Conservation (phyloP, 2,797 vertebrate species). For the Bucorvus abyssinicus region DNA sequence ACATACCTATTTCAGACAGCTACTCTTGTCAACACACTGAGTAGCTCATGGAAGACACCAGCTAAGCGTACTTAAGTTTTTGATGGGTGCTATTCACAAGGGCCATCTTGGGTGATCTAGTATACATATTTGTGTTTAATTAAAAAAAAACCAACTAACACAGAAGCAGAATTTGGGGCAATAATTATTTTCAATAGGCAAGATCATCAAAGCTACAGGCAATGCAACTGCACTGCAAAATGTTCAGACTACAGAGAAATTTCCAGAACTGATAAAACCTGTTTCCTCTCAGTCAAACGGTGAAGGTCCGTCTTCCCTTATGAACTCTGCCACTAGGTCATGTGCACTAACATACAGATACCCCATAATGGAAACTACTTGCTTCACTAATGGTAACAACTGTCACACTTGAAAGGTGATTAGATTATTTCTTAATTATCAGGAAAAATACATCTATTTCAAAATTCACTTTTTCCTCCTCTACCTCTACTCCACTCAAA, state of each 20-base stretch:
- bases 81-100: neutral
- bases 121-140: neutral
- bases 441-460: neutral
- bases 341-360: neutral
- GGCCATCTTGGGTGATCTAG: neutral
- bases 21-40: neutral
- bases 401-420: neutral
- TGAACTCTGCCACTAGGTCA: neutral
- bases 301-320: neutral
- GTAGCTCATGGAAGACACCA: neutral
- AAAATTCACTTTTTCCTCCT: neutral
- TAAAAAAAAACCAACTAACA: neutral
- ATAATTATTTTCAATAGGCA: neutral
- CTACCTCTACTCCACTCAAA: neutral
- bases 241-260: neutral
- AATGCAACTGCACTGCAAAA: neutral
- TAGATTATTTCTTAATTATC: neutral
- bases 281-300: neutral
- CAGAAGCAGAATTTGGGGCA: neutral
- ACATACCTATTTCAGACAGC: neutral
- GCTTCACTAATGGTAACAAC: neutral
- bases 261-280: neutral
- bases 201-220: neutral
- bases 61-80: neutral
- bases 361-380: neutral